Evolutionary conservation across 2,888 invertebrate species (phyloP), one percentile per base, ranked within the genome.

Genomic region (Pseudococcus longispinus): DNA sequence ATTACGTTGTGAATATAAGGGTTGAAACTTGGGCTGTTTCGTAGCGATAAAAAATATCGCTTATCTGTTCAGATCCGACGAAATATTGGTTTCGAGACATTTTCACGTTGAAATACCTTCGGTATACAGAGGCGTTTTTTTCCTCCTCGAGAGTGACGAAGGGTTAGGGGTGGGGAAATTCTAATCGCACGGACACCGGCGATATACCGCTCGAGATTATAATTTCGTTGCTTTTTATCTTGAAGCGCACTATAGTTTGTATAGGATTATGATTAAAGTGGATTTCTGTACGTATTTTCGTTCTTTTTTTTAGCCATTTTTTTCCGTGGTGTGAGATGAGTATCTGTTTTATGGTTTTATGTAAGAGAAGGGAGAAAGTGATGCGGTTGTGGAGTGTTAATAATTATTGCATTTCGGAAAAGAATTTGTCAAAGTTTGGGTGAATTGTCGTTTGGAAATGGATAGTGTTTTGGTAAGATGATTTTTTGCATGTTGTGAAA

Each of bases 81-180:
- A 65, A 65, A 70, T 42, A 85, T 80, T 80, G 84, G 84, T 84
- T 84, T 84, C 32, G 84, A 51, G 84, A 84, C 84, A 84, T 84
- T 84, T 84, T 84, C 60, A 84, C 84, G 84, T 84, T 60, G 84
- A 84, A 84, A 60, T 84, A 84, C 84, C 84, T 60, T 60, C 42
- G 42, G 20, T 60, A 15, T 60, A 60, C 20, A 23, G 42, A 20
- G 77, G 42, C 37, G 77, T 20, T 42, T 37, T 42, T 80, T 42
- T 37, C n/a, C 4, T 55, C 55, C 60, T 23, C 60, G 11, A 4
- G 11, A 46, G 44, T 4, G 51, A 18, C 15, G 37, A 6, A 29
- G 1, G 18, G 37, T 18, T 6, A 74, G 29, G 29, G 32, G 18
- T 32, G 18, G 74, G n/a, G n/a, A 51, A 51, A 51, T 51, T 9